Evolutionary conservation across 2,113 vertebrate species (phyloP), one percentile per base, ranked within the genome.

Genomic region (Phasianus colchicus): DNA sequence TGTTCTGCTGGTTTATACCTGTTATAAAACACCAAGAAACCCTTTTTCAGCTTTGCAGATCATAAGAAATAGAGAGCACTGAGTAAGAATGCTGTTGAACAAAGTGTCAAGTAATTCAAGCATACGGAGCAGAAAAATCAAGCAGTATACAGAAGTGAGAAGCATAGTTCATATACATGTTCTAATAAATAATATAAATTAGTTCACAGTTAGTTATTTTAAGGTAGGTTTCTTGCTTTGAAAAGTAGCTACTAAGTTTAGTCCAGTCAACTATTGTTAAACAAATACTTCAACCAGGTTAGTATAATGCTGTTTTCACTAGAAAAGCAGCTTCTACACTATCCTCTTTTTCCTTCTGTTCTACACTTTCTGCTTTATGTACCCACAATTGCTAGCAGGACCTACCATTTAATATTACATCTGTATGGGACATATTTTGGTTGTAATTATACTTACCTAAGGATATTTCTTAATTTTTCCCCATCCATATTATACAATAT

Each of bases 21-120:
- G 50, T 32, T 66, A 80, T 22, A 88, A 89, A 93, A 55, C 36
- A 91, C 7, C 20, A 66, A 70, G 36, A 89, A 90, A 92, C 79
- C 7, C 7, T 70, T 95, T 79, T 70, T 17, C 60, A 88, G 72
- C 67, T 63, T 58, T 54, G 75, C n/a, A 72, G 54, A 45, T 80
- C 32, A 30, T 42, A 83, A 74, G 67, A 88, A 89, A 67, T 77
- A 13, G 73, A 76, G 55, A 80, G 25, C 27, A 25, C 27, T 74
- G 36, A 88, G 54, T 16, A 3, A 88, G 60, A 77, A 79, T 42
- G 40, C 21, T 77, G 54, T 80, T 75, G 16, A 91, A 77, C 5
- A n/a, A 83, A 70, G 24, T 36, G 19, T 45, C 3, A 10, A 20
- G 30, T n/a, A 87, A 96, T 73, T 75, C 36, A 80, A 79, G n/a